Base-by-base conservation (phyloP, 2,888 invertebrate species). In the Tipula confusa region DNA sequence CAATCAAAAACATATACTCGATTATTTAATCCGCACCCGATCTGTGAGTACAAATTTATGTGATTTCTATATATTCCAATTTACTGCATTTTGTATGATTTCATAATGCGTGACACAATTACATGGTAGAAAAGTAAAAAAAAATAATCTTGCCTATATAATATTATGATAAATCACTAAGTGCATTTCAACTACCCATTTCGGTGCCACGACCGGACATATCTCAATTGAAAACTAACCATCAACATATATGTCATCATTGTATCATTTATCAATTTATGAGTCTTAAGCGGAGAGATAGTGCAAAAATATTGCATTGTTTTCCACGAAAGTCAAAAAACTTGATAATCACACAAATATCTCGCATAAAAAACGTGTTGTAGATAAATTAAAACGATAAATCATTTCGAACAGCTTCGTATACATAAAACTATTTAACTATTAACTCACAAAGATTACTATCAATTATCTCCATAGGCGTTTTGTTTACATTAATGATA, bases 381-480 rank as follows among this genome's bases (percentile, higher is more conserved):
- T 24, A 64, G 64, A 64, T 64, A 64, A 64, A 64, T 64, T 18
- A 24, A 64, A 64, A 18, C 24, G 24, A 64, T 64, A 64, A 64
- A 64, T 64, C 64, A 64, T 64, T 64, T 64, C 64, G 64, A 64
- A 24, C 64, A 15, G 43, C 5, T 43, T 43, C 43, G 18, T 7
- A 43, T n/a, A 38, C 38, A 18, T 64, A 64, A 24, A 64, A 11
- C 24, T 64, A 64, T 64, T 43, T n/a, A 9, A 36, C 36, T 36
- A 31, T 31, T 38, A 3, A n/a, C 13, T 43, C 64, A 15, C 64
- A 24, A 7, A 64, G 64, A 64, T 64, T 64, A 64, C 18, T 7
- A 64, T 64, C 24, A 64, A 64, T 64, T 64, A 64, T 64, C 64
- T 64, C 64, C 64, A 64, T 64, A 64, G 64, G 64, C 24, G 24